phyloP scores from a whole-genome alignment of 2,888 invertebrate genomes.

The Zonitis immaculata region DNA sequence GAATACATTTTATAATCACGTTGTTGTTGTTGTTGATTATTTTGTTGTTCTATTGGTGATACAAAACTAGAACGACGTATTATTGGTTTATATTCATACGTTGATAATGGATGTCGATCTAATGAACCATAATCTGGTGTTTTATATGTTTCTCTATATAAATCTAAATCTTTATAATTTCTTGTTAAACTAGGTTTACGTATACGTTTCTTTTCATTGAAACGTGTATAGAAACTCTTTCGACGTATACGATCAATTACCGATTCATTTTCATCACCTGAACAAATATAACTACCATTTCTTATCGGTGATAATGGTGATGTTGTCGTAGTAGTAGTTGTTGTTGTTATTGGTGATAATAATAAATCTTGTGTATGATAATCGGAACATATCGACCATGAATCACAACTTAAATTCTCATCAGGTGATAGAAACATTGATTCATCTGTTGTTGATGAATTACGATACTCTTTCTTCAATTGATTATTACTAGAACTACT shows the following conservation, averaged over 20 bases:
- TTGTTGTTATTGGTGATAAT: conserved; percentile 24
- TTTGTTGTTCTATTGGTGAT: conserved; percentile 29
- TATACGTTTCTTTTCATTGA: conserved; percentile 75
- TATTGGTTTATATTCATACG: conserved; percentile 34
- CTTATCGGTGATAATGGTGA: conserved; percentile 44
- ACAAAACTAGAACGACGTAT: conserved; percentile 30
- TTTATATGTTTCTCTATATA: conserved; percentile 33
- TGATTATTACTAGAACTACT: not conserved
- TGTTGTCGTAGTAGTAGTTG: no score
- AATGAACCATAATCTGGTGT: conserved; percentile 37
- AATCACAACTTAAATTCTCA: conserved; percentile 55
- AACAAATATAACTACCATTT: conserved; percentile 41
- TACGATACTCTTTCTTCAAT: conserved; percentile 46
- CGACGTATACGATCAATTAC: conserved; percentile 81
- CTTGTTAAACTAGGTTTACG: conserved; percentile 61
- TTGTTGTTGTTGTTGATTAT: conserved; percentile 3
- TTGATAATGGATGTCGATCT: conserved; percentile 36
- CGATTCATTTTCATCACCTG: conserved; percentile 57
- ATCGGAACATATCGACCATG: conserved; percentile 65
- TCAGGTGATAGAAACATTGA: conserved; percentile 57
- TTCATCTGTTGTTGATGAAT: conserved; percentile 46
- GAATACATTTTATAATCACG: conserved; percentile 35
- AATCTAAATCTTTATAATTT: conserved; percentile 43
- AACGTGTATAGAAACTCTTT: conserved; percentile 84
- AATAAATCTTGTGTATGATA: conserved; percentile 33